Percentiles rank a stretch among this genome's conserved stretches.
Conservation (phyloP, 2,797 vertebrate species). For the Amazonetta brasiliensis region DNA sequence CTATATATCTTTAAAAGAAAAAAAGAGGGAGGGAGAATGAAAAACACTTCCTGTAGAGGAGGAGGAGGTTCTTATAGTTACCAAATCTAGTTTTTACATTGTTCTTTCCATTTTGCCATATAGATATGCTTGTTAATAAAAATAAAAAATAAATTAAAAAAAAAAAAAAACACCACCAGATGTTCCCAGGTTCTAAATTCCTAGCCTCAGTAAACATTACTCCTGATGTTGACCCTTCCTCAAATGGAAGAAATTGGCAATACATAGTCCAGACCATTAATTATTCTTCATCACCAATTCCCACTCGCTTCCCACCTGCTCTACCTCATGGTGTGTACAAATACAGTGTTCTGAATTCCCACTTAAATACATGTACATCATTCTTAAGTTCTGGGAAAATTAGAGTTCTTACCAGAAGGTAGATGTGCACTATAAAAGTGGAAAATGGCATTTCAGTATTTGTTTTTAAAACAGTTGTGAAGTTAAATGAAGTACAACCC, state of each 20-base stretch:
- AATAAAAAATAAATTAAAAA: not conserved
- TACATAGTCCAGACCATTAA: not conserved
- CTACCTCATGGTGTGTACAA: not conserved
- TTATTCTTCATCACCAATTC: not conserved
- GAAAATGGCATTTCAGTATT: not conserved
- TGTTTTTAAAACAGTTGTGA: not conserved
- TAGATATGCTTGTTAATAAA: not conserved
- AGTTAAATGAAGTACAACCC: not conserved
- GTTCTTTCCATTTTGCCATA: not conserved
- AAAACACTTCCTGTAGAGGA: not conserved
- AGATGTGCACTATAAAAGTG: not conserved
- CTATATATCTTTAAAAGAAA: not conserved
- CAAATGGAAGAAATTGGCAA: not conserved
- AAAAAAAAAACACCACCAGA: not conserved
- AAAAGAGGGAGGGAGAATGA: not conserved
- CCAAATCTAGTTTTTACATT: not conserved
- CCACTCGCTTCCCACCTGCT: not conserved
- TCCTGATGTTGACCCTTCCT: not conserved
- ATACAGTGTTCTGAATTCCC: not conserved
- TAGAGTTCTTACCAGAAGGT: not conserved
- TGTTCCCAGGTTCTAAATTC: not conserved
- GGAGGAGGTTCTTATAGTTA: not conserved
- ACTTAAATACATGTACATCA: not conserved
- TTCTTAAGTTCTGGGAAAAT: not conserved
- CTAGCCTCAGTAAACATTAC: not conserved